Evolutionary conservation across 2,888 invertebrate species (phyloP), one percentile per base, ranked within the genome.

Genomic region (Harmothoe impar): DNA sequence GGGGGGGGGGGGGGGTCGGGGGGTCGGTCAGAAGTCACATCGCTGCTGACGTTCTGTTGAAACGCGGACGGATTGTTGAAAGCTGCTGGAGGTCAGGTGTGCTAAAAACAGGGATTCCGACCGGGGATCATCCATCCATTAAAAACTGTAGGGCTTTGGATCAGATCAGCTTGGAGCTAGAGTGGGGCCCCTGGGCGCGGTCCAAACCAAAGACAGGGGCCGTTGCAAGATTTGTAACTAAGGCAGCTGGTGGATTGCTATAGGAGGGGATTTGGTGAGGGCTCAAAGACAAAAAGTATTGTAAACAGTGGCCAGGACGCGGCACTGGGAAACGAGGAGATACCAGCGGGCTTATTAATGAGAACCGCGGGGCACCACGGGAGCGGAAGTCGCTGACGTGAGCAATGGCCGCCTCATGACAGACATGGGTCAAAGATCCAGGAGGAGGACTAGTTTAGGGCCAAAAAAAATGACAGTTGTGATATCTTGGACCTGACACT

Each of bases 381-480:
- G 68, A 68, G 29, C 72, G 72, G 72, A 72, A 72, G 72, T 72
- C n/a, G 72, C 31, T 62, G 62, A 62, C 62, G 15, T 62, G 62
- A 62, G 72, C 25, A 15, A 29, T n/a, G 72, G 72, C 12, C 72
- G 72, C 31, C 25, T 72, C 72, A 72, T 72, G 72, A 72, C 72
- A 72, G 72, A 72, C 72, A 29, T 15, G 29, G 29, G 72, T 25
- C 31, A 29, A n/a, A n/a, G 62, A 62, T n/a, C 20, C 43, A 43
- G 77, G 29, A 77, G 77, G 77, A 77, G 77, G 77, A 25, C 12
- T n/a, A 25, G 62, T 23, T n/a, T 23, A 62, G 62, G 15, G 20
- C 20, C 20, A n/a, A 62, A 62, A 20, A 52, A 52, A 15, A 20
- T 5, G 62, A 43, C 62, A 62, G 62, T 62, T 62, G n/a, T 3